phyloP scores from a whole-genome alignment of 1,140 invertebrate species.

The Heliconius hermathena region DNA sequence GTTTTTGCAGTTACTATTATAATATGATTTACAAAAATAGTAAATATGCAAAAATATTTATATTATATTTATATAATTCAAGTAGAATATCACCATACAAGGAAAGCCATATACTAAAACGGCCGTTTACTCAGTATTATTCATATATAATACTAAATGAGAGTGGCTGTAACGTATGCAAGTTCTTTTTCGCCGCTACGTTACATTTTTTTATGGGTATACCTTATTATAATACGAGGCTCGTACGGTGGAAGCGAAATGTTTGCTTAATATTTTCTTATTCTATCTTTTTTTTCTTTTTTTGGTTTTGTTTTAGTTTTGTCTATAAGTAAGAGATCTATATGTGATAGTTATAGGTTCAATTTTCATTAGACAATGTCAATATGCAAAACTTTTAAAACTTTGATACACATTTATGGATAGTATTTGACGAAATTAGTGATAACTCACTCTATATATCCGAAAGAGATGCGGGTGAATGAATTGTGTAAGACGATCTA shows the following conservation, averaged over 20 bases:
- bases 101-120: not conserved
- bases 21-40: too few species aligned
- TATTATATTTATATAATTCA: not conserved
- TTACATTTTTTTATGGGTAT: constrained; percentile 4
- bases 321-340: too few species aligned
- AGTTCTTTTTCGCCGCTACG: not conserved
- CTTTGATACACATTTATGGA: too few species aligned
- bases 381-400: not conserved
- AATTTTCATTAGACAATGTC: not conserved
- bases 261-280: not conserved
- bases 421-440: too few species aligned
- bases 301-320: not conserved
- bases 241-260: not conserved
- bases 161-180: constrained; percentile 9
- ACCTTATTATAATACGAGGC: constrained; percentile 2
- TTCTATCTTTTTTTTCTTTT: not conserved
- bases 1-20: too few species aligned
- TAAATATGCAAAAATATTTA: not conserved
- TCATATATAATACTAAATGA: constrained; percentile 7
- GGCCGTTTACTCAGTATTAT: constrained; percentile 1
- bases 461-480: too few species aligned
- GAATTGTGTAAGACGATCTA: too few species aligned
- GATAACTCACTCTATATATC: too few species aligned
- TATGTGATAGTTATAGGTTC: not conserved
- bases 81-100: not conserved